A percentile compares a stretch with the other conserved stretches of the same genome.
phyloP scores from a whole-genome alignment of 1,140 invertebrate genomes.

The Brachystomella parvula region DNA sequence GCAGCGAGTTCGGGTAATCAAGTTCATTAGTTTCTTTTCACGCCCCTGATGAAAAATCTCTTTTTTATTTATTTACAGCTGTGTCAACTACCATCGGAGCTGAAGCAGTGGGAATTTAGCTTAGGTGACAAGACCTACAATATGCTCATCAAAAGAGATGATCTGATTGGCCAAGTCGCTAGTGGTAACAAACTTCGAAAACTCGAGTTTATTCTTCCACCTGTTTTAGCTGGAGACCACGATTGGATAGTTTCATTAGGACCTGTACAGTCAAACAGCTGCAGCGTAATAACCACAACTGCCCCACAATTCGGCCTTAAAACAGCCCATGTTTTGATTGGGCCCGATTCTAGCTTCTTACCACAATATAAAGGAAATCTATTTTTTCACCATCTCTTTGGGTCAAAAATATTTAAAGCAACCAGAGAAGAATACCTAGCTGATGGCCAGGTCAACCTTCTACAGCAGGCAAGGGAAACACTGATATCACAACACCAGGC shows the following conservation, averaged over 20 bases:
- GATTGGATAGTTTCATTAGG: constrained; percentile 8
- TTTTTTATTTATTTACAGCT: constrained; percentile 8
- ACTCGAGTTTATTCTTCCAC: constrained; percentile 13
- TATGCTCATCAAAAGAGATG: constrained; percentile 11
- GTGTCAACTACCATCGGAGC: constrained; percentile 7
- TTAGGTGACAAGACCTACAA: background rate
- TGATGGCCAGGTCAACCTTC: constrained; percentile 4
- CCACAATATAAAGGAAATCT: background rate
- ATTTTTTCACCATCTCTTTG: constrained; percentile 12
- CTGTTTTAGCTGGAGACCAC: background rate
- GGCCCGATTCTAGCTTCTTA: background rate
- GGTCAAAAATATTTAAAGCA: background rate
- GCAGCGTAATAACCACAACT: constrained; percentile 2
- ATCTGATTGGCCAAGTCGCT: constrained; percentile 1
- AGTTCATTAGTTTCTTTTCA: background rate
- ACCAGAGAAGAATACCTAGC: constrained; percentile 9
- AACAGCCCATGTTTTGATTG: constrained; percentile 5
- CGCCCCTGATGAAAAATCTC: background rate
- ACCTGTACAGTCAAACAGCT: constrained; percentile 13
- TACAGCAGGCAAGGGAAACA: constrained; percentile 3
- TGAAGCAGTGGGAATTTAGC: background rate
- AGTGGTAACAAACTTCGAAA: constrained; percentile 16
- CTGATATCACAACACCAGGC: background rate
- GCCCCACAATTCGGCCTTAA: constrained; percentile 8
- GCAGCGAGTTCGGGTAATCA: background rate